Evolutionary conservation across 2,797 vertebrate genomes (phyloP).

Genomic region (Monodelphis domestica): DNA sequence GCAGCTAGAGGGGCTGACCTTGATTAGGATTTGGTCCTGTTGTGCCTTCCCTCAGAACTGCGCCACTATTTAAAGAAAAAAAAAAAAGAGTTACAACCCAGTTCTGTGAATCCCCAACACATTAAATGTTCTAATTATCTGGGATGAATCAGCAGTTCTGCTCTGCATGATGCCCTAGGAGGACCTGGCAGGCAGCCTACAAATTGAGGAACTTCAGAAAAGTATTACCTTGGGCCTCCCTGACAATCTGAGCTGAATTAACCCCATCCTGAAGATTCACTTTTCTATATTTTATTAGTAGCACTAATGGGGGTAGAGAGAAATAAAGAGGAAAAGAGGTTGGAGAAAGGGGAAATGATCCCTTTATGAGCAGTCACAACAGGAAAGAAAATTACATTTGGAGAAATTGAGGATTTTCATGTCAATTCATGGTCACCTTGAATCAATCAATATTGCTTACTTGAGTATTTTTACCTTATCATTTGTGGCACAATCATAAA

Average conservation of each 20-base stretch:
- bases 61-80: not conserved
- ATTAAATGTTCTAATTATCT: not conserved
- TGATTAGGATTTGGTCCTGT: not conserved
- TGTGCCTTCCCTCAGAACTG: not conserved
- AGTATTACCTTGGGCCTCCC: not conserved
- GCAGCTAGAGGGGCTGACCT: not conserved
- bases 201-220: not conserved
- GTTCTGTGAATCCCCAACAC: not conserved
- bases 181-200: not conserved
- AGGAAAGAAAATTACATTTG: not conserved
- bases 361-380: not conserved
- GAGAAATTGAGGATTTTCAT: not conserved
- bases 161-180: not conserved
- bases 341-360: not conserved
- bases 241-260: not conserved
- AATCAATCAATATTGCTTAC: not conserved
- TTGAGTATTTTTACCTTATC: not conserved
- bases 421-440: not conserved
- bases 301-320: not conserved
- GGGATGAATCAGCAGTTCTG: constrained; percentile 31
- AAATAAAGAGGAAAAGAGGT: not conserved
- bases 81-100: not conserved
- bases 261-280: not conserved
- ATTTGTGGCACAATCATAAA: rapidly evolving
- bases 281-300: not conserved